Conservation (phyloP, 2,888 invertebrate genomes). For the Linnaemya vulpina region DNA sequence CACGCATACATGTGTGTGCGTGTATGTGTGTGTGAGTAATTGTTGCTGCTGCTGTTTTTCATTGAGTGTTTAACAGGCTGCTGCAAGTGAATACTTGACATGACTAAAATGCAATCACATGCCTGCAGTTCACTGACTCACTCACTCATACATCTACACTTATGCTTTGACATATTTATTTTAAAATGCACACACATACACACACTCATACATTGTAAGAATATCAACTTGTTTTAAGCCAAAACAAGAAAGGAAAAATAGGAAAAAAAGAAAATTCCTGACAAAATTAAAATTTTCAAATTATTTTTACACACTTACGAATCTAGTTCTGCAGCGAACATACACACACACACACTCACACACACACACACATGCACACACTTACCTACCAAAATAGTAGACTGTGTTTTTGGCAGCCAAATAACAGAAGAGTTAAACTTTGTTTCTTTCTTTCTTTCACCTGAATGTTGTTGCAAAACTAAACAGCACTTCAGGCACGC, state of each 20-base stretch:
- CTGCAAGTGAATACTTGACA: slow-evolving; percentile 71
- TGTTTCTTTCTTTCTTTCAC: slow-evolving; percentile 25
- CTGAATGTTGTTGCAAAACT: slow-evolving; percentile 49
- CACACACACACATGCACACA: neutral
- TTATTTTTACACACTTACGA: slow-evolving; percentile 36
- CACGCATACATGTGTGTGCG: slow-evolving; percentile 6
- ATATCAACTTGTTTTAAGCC: slow-evolving; percentile 32
- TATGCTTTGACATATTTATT: slow-evolving; percentile 23
- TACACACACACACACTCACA: neutral
- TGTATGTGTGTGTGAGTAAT: no score
- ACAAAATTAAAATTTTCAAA: slow-evolving; percentile 63
- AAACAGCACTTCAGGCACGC: slow-evolving; percentile 64
- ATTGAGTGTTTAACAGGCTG: slow-evolving; percentile 69
- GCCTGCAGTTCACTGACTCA: slow-evolving; percentile 37
- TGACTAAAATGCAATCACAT: slow-evolving; percentile 65
- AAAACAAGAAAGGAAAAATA: neutral
- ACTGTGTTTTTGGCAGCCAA: neutral
- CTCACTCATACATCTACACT: neutral
- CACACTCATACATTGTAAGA: slow-evolving; percentile 18
- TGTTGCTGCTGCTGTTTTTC: slow-evolving; percentile 58
- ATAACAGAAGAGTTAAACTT: neutral
- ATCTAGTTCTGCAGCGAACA: neutral
- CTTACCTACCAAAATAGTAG: neutral
- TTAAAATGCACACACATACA: neutral
- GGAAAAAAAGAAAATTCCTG: slow-evolving; percentile 25